Evolutionary conservation across 2,888 invertebrate species (phyloP), one percentile per base, ranked within the genome.

Genomic region (Dolichopus griseipennis): DNA sequence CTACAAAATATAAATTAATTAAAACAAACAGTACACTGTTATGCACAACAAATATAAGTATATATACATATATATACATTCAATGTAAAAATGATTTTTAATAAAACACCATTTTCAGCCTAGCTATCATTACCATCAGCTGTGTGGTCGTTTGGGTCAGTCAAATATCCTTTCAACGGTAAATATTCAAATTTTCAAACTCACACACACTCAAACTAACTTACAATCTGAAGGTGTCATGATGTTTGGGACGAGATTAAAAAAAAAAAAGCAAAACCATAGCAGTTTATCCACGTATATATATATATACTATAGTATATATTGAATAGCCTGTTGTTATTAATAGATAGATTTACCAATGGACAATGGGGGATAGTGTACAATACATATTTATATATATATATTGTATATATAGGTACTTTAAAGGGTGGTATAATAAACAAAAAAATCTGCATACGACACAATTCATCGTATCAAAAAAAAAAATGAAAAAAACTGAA

Each of bases 111-210:
- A 52, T 52, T 52, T 52, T 52, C 52, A 52, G 52, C 52, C 52
- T 52, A 52, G 52, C 52, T 52, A 52, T 52, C 52, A 52, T 52
- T 52, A 52, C 52, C 52, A 52, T 52, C 52, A 52, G 52, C 52
- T 52, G 52, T 52, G 37, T 52, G 52, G 15, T 9, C 15, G 8
- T 41, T 9, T 41, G 41, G 41, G 41, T 52, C 52, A 52, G 52
- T 52, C 52, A 52, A 52, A 52, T 52, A 52, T 52, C 12, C 52
- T 52, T 52, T 52, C 52, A 52, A 52, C 52, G 15, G n/a, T 37
- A 37, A 37, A 8, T 37, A 12, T 37, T 41, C 15, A 15, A 41
- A 41, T 41, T 4, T 15, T 7, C 12, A 12, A 12, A 41, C 41
- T 12, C 41, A 4, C 41, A 2, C 9, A 12, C 41, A 41, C 41